These are phyloP conservation scores for Narcine bancroftii DNA, from an alignment of 2,113 vertebrate species.

Conservation along the genomic window DNA sequence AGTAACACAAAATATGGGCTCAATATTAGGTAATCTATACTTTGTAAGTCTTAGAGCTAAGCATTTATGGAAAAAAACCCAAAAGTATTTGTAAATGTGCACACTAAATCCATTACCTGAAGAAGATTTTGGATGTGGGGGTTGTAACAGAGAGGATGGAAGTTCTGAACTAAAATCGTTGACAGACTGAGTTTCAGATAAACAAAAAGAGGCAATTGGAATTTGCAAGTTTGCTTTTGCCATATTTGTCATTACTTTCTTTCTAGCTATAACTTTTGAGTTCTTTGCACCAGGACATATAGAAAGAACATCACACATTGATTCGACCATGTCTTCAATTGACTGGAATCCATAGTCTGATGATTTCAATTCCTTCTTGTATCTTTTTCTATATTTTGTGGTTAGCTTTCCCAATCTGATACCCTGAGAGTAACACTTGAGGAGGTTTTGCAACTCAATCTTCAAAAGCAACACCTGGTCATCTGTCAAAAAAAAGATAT, in stretches of 20 bases:
- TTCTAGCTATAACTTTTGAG: background rate
- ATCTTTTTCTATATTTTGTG: background rate
- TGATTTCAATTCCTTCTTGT: background rate
- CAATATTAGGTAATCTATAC: too few relatives aligned
- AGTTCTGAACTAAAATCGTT: background rate
- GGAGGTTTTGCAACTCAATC: background rate
- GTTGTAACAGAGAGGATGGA: background rate
- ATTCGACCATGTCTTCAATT: slow-evolving; percentile 3
- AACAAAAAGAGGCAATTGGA: background rate
- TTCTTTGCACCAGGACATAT: background rate
- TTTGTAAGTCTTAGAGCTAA: too few relatives aligned
- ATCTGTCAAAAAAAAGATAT: background rate
- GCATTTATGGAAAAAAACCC: too few relatives aligned
- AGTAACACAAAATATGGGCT: too few relatives aligned
- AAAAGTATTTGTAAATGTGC: background rate
- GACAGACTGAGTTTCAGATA: background rate
- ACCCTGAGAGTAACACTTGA: background rate
- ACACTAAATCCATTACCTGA: background rate
- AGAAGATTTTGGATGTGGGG: too few relatives aligned
- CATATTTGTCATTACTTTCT: too few relatives aligned
- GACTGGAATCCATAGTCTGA: background rate
- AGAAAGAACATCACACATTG: slow-evolving; percentile 15
- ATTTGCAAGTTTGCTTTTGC: background rate
- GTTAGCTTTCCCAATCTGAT: background rate
- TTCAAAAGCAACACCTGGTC: background rate